Conservation (phyloP, 1,140 invertebrate genomes). For the Armadillidium nasatum region DNA sequence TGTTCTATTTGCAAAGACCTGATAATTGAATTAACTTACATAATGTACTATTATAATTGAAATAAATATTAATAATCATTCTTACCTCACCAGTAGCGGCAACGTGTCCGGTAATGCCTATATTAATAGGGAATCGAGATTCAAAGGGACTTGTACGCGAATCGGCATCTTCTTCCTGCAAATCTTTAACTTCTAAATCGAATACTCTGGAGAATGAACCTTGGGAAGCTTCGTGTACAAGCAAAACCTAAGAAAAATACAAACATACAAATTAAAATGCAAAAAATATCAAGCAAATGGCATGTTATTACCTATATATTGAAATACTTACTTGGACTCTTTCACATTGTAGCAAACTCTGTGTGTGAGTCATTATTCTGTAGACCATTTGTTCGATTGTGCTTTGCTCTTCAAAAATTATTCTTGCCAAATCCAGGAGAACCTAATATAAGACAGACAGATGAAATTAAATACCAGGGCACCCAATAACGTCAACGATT, state of each 20-base stretch:
- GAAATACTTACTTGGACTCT: constrained; percentile 67
- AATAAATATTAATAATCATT: too few relatives aligned
- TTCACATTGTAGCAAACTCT: constrained; percentile 88
- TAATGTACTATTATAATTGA: too few relatives aligned
- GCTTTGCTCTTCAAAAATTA: constrained; percentile 96
- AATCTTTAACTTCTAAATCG: constrained; percentile 77
- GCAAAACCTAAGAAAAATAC: constrained; percentile 61
- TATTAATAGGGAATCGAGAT: constrained; percentile 90
- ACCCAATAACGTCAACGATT: too few relatives aligned
- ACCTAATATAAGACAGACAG: constrained; percentile 57
- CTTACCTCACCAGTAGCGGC: constrained; percentile 91
- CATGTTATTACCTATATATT: not conserved
- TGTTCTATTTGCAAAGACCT: too few relatives aligned
- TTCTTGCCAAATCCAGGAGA: constrained; percentile 82
- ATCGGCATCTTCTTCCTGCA: constrained; percentile 67
- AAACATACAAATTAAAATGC: not conserved
- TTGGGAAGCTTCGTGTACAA: constrained; percentile 75
- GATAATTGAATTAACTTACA: too few relatives aligned
- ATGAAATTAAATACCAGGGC: not conserved
- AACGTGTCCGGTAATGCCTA: constrained; percentile 91
- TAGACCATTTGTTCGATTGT: constrained; percentile 92
- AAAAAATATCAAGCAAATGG: too few relatives aligned
- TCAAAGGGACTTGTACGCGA: constrained; percentile 70
- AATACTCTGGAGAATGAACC: constrained; percentile 87
- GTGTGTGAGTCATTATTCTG: constrained; percentile 88